A percentile compares a stretch with the other conserved stretches of the same genome.
Evolutionary conservation across 92 coral and sea anemone species (phyloP).

Genomic region (Epizoanthus scotinus): DNA sequence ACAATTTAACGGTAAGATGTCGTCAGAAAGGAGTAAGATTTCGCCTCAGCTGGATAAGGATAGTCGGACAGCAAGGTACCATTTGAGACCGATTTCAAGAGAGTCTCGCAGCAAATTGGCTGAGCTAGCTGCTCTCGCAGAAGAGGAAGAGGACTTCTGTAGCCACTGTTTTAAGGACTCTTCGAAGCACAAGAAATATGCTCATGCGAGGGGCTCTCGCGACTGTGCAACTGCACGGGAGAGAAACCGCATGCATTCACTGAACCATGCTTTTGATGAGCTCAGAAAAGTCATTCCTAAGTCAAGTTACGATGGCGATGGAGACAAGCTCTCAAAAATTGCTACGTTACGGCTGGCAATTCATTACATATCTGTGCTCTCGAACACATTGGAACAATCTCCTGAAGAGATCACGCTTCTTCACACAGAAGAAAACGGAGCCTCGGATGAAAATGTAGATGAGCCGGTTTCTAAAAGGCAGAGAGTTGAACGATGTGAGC

Average conservation of each 20-base stretch:
- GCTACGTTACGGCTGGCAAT: slow-evolving; percentile 93
- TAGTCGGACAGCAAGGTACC: slow-evolving; percentile 63
- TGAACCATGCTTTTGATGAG: slow-evolving; percentile 87
- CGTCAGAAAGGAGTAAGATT: slow-evolving; percentile 10
- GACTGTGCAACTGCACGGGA: slow-evolving; percentile 95
- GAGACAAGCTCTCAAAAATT: slow-evolving; percentile 83
- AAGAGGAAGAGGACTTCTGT: slow-evolving; percentile 78
- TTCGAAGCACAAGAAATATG: slow-evolving; percentile 69
- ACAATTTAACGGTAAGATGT: slow-evolving; percentile 11
- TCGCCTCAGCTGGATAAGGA: slow-evolving; percentile 1
- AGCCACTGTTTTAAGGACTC: slow-evolving; percentile 71
- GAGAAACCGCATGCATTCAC: slow-evolving; percentile 83
- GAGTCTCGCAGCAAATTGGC: slow-evolving; percentile 90
- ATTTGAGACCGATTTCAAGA: slow-evolving; percentile 76
- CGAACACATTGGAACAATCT: slow-evolving; percentile 65
- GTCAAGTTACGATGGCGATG: slow-evolving; percentile 61
- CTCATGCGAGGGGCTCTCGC: slow-evolving; percentile 71
- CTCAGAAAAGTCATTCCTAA: slow-evolving; percentile 90
- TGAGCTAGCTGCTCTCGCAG: slow-evolving; percentile 74
- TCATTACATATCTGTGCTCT: slow-evolving; percentile 82
- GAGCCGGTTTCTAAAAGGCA: slow-evolving; percentile 41
- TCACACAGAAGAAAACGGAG: slow-evolving; percentile 15
- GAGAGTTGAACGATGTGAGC: slow-evolving; percentile 48
- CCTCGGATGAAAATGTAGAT: background rate
- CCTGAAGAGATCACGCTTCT: slow-evolving; percentile 30